Conservation (phyloP, 2,113 vertebrate genomes). For the Numenius arquata region DNA sequence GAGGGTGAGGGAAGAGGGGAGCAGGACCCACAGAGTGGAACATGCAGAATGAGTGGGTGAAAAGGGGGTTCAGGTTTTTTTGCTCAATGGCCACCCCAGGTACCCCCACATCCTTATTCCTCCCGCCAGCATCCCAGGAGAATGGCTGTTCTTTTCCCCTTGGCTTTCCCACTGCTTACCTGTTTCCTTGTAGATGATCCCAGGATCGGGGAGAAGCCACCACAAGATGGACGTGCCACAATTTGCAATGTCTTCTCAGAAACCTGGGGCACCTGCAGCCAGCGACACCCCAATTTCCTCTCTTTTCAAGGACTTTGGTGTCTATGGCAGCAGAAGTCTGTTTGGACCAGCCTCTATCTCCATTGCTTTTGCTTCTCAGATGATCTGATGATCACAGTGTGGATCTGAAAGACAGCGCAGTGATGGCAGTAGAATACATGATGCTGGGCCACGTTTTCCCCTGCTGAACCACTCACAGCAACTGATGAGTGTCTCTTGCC, state of each 20-base stretch:
- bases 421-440: not conserved
- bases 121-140: not conserved
- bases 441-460: not conserved
- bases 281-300: not conserved
- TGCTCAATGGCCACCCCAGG: not conserved
- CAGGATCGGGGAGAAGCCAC: not conserved
- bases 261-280: conserved; percentile 32
- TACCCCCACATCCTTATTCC: not conserved
- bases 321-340: not conserved
- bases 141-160: not conserved
- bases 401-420: not conserved
- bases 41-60: not conserved
- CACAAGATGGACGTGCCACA: not conserved
- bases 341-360: not conserved
- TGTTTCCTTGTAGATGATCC: not conserved
- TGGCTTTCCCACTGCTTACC: not conserved
- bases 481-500: not conserved
- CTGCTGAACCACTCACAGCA: not conserved
- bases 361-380: not conserved
- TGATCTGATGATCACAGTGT: not conserved
- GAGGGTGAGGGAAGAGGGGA: conserved; percentile 20
- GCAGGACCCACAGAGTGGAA: conserved; percentile 17
- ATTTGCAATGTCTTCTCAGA: conserved; percentile 60
- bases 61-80: not conserved
- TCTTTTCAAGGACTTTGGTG: not conserved